Evolutionary conservation across 2,113 vertebrate species (phyloP), one percentile per base, ranked within the genome.

Genomic region (Ameiurus melas): DNA sequence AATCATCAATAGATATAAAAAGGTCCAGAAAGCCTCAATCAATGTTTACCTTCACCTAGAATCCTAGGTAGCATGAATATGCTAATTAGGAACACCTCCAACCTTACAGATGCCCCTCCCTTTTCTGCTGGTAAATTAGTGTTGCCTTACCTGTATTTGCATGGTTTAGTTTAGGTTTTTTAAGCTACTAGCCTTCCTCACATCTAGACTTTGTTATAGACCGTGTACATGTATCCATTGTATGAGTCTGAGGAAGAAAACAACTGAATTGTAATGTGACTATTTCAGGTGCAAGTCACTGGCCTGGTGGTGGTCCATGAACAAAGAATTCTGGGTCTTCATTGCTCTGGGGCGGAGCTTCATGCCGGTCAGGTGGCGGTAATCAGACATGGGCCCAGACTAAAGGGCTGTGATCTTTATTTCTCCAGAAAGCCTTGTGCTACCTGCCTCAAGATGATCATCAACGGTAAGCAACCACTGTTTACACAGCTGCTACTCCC

Each of bases 391-490:
- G 97, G 97, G 33, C 94, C 94, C 57, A 92, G 91, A 5, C 93
- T 99, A 89, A 95, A 96, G 82, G 95, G 96, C 90, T 98, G 97
- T 90, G 97, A 99, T 92, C 95, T 99, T 84, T 99, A 97, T 93
- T 99, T 99, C 94, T 99, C 98, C 58, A 96, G 98, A 94, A 97
- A 98, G 90, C 98, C 98, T 0, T 99, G 98, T 86, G 97, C 98
- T 1, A 95, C 96, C 53, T 99, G 98, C 92, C 96, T 99, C 89
- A 99, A 99, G 96, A 98, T 99, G 98, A 96, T 98, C 90, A 96
- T 99, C 92, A 99, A 99, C 0, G 97, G 98, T 98, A 94, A 95
- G 95, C 58, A 87, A 53, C 55, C 0, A 27, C 5, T 58, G 36
- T 43, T 62, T 55, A 22, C 33, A 27, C 5, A 71, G 25, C 30